A percentile compares a stretch with the other conserved stretches of the same genome.
These are phyloP conservation scores for Rhogogaster chlorosoma DNA, from an alignment of 2,888 invertebrate genomes.

Conservation along the genomic window DNA sequence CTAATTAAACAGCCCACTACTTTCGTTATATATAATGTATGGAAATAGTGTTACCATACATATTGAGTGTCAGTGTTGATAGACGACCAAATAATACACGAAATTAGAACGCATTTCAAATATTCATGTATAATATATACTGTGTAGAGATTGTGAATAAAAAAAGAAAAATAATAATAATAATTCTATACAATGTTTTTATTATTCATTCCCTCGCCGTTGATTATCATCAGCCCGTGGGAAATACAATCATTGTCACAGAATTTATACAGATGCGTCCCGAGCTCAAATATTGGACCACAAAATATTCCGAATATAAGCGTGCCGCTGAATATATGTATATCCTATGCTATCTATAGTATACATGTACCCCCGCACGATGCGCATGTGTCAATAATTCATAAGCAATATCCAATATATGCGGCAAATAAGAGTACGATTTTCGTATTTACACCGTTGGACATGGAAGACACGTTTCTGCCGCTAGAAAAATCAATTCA, in stretches of 20 bases:
- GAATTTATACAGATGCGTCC: conserved; percentile 14
- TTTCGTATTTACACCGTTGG: conserved; percentile 16
- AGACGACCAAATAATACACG: not conserved
- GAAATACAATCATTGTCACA: conserved; percentile 17
- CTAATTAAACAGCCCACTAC: not conserved
- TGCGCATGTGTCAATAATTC: conserved; percentile 35
- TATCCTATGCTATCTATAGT: not conserved
- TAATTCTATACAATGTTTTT: not conserved
- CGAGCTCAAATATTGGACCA: conserved; percentile 7
- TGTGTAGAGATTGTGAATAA: not conserved
- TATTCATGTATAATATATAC: not conserved
- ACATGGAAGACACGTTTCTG: not conserved
- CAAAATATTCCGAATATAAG: conserved; percentile 7
- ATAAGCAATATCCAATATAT: conserved; percentile 23
- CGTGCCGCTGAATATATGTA: not conserved
- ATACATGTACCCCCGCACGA: not conserved
- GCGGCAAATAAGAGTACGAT: conserved; percentile 11
- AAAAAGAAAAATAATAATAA: not conserved
- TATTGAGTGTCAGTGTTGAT: not conserved
- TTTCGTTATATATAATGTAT: not conserved
- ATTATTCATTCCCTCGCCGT: not conserved
- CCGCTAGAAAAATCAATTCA: conserved; percentile 21
- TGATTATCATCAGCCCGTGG: conserved; percentile 20
- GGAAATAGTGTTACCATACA: not conserved
- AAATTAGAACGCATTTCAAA: not conserved